Percentiles rank a stretch among this genome's conserved stretches.
Evolutionary conservation across 2,113 vertebrate species (phyloP).

Genomic region (Tupaia tana): DNA sequence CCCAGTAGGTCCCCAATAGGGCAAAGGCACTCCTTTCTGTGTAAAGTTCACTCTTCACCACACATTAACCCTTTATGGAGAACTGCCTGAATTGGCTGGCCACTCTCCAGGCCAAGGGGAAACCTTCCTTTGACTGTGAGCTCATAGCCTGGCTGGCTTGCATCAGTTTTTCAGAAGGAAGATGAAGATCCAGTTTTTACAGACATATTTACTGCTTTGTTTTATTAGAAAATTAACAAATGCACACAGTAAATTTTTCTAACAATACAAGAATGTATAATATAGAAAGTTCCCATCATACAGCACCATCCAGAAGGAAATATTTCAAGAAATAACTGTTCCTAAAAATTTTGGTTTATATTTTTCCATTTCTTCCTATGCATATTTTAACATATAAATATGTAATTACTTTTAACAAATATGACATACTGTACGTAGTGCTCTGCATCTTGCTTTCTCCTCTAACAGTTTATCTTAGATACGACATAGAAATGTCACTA

Average conservation of each 20-base stretch:
- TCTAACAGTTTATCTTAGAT: constrained; percentile 52
- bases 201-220: constrained; percentile 43
- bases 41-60: not conserved
- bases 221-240: constrained; percentile 76
- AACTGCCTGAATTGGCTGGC: too few species aligned
- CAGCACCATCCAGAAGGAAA: constrained; percentile 40
- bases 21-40: not conserved
- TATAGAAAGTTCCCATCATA: constrained; percentile 47
- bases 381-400: constrained; percentile 82
- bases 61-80: not conserved
- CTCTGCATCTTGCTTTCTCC: constrained; percentile 44
- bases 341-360: constrained; percentile 68
- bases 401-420: constrained; percentile 79
- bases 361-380: constrained; percentile 61
- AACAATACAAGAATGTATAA: constrained; percentile 54
- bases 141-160: not conserved
- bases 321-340: constrained; percentile 74
- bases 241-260: constrained; percentile 52
- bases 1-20: not conserved
- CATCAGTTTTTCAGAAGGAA: not conserved
- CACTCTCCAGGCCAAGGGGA: not conserved
- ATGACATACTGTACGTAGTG: constrained; percentile 48
- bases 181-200: not conserved
- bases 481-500: constrained; percentile 42
- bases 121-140: not conserved